phyloP scores from a whole-genome alignment of 2,888 invertebrate species.

The Icerya purchasi region DNA sequence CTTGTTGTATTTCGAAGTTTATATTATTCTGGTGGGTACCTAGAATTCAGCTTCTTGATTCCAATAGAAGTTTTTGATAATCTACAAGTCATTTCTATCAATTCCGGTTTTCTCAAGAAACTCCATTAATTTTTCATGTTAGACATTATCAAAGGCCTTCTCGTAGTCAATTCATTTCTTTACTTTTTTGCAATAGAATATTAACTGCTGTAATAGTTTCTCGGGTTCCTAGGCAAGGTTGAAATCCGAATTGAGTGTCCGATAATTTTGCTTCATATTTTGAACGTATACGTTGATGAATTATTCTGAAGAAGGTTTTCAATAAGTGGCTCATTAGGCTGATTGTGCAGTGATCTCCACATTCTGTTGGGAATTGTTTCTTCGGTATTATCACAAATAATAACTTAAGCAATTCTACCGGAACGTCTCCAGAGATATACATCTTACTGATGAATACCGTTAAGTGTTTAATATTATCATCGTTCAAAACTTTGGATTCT shows the following conservation, averaged over 20 bases:
- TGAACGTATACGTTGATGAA: neutral
- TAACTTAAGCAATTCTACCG: conserved; percentile 15
- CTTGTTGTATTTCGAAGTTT: neutral
- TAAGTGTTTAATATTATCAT: conserved; percentile 13
- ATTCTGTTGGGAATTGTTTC: conserved; percentile 13
- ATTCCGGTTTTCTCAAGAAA: neutral
- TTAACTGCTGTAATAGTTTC: neutral
- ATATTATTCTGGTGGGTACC: neutral
- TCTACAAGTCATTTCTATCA: neutral
- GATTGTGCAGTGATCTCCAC: conserved; percentile 9
- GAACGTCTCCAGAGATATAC: conserved; percentile 16
- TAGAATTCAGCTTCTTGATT: neutral
- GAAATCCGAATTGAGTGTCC: neutral
- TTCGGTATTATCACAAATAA: conserved; percentile 15
- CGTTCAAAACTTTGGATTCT: conserved; percentile 16
- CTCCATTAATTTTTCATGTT: neutral
- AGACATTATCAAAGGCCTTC: neutral
- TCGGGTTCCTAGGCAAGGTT: neutral
- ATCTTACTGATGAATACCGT: conserved; percentile 15
- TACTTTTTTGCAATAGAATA: neutral
- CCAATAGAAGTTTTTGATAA: neutral
- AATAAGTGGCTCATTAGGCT: neutral
- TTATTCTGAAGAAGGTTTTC: neutral
- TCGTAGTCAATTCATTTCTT: neutral
- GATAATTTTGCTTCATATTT: neutral